These are phyloP conservation scores for Squalus acanthias DNA, from an alignment of 2,797 vertebrate species.

Conservation along the genomic window DNA sequence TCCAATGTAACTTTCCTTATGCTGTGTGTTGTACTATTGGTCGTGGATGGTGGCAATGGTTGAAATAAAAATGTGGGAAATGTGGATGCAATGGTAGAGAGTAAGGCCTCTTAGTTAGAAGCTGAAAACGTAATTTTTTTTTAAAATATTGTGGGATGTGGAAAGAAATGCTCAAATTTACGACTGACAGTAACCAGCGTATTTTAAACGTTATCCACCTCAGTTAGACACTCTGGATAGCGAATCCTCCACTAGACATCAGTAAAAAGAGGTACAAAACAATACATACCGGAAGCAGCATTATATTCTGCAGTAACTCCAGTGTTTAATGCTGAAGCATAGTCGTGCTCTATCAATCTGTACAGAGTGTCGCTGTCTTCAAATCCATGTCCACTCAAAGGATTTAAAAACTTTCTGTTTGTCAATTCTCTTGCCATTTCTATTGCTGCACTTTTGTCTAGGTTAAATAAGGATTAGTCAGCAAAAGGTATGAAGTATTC, in stretches of 20 bases:
- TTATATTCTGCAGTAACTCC: conserved; percentile 56
- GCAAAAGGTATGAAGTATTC: background rate
- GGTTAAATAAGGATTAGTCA: background rate
- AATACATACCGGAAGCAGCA: conserved; percentile 54
- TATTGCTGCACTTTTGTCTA: conserved; percentile 45
- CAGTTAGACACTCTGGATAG: background rate
- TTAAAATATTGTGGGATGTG: background rate
- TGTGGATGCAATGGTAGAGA: background rate
- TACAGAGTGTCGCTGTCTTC: conserved; percentile 52
- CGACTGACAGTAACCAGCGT: background rate
- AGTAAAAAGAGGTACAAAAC: background rate
- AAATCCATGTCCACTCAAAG: conserved; percentile 51
- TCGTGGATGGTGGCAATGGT: background rate
- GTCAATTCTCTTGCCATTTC: conserved; percentile 52
- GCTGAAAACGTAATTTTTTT: background rate
- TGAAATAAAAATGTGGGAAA: background rate
- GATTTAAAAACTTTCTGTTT: conserved; percentile 59
- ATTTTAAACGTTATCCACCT: background rate
- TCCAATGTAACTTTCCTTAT: background rate
- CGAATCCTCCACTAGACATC: background rate
- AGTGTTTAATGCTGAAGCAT: conserved; percentile 55
- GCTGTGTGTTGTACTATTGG: background rate
- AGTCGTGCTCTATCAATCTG: conserved; percentile 61
- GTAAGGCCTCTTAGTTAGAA: background rate
- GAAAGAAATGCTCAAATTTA: background rate